These are phyloP conservation scores for Nyctalus aviator DNA, from an alignment of 2,797 vertebrate genomes.

Conservation along the genomic window DNA sequence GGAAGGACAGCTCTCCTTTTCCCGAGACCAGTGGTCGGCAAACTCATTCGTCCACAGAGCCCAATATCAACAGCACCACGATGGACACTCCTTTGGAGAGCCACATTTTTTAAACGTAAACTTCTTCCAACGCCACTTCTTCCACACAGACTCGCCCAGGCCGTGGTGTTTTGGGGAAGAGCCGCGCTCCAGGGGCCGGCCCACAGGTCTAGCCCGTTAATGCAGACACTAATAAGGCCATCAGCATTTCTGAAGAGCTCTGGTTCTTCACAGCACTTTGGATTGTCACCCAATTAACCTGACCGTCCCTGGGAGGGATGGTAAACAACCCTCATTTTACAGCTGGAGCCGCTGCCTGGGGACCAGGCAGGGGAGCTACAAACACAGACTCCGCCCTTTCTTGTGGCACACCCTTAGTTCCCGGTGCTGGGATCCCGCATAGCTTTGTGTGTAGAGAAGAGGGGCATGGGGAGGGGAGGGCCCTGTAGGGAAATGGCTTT, in stretches of 20 bases:
- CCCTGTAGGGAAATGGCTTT: neutral
- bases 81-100: too few relatives aligned
- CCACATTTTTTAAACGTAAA: too few relatives aligned
- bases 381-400: neutral
- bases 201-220: neutral
- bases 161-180: too few relatives aligned
- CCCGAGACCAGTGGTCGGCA: neutral
- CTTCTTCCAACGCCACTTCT: too few relatives aligned
- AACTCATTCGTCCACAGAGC: too few relatives aligned
- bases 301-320: slow-evolving; percentile 1
- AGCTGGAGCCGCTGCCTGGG: neutral
- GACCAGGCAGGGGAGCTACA: neutral
- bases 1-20: neutral
- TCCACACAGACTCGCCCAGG: too few relatives aligned
- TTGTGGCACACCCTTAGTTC: slow-evolving; percentile 18
- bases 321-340: neutral
- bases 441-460: slow-evolving; percentile 16
- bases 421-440: neutral
- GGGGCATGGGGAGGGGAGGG: neutral
- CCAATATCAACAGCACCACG: too few relatives aligned
- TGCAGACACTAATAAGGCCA: neutral
- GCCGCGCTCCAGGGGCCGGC: too few relatives aligned
- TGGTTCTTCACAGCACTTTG: slow-evolving; percentile 51
- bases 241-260: slow-evolving; percentile 24
- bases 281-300: slow-evolving; percentile 22